These are phyloP conservation scores for Cnemophilus loriae DNA, from an alignment of 2,113 vertebrate species.

Conservation along the genomic window DNA sequence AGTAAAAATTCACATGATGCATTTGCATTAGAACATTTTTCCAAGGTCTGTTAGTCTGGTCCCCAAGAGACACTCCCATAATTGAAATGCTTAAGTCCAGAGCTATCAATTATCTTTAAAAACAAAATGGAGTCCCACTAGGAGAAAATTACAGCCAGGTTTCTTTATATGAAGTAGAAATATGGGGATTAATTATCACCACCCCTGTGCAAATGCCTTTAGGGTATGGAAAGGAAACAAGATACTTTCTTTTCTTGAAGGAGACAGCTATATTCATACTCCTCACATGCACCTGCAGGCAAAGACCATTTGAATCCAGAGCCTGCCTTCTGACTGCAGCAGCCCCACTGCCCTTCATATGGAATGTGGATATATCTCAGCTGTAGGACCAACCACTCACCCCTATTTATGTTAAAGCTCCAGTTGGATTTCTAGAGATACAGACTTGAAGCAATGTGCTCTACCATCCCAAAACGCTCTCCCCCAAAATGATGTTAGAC, in stretches of 20 bases:
- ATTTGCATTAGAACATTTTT: conserved; percentile 56
- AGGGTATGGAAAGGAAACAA: conserved; percentile 34
- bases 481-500: fast-evolving
- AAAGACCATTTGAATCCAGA: background rate
- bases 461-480: background rate
- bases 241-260: conserved; percentile 4
- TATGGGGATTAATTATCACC: conserved; percentile 57
- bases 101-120: conserved; percentile 69
- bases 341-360: background rate
- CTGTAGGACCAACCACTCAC: background rate
- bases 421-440: background rate
- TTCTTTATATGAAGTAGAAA: conserved; percentile 48
- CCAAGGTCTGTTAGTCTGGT: conserved; percentile 56
- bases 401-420: background rate
- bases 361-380: background rate
- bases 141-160: conserved; percentile 56
- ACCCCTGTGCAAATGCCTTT: conserved; percentile 45
- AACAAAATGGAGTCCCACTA: conserved; percentile 66
- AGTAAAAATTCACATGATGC: conserved; percentile 39
- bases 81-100: conserved; percentile 65
- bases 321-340: background rate
- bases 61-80: conserved; percentile 52
- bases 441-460: background rate
- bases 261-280: background rate
- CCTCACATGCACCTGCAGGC: background rate